A percentile compares a stretch with the other conserved stretches of the same genome.
Conservation (phyloP, 2,888 invertebrate species). For the Epinotia demarniana region DNA sequence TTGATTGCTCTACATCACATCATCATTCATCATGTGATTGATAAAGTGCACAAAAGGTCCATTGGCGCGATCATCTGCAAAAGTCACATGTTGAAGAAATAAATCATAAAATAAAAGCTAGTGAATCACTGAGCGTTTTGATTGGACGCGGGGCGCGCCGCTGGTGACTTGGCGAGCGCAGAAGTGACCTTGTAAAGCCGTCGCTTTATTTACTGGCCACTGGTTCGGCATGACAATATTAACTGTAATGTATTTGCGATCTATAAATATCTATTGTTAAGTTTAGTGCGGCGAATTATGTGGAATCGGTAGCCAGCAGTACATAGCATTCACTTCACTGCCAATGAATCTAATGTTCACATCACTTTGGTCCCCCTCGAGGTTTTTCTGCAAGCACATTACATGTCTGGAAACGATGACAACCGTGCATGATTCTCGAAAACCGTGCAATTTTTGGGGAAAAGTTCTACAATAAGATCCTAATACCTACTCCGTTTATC, state of each 20-base stretch:
- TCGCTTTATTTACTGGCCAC: conserved; percentile 36
- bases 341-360: too few species aligned
- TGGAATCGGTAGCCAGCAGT: background rate
- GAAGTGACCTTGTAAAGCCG: conserved; percentile 38
- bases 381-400: too few species aligned
- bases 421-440: background rate
- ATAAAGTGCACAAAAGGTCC: conserved; percentile 20
- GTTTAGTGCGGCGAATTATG: background rate
- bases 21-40: conserved; percentile 2
- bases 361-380: too few species aligned
- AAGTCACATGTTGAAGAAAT: conserved; percentile 43
- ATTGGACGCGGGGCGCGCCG: conserved; percentile 32
- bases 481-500: background rate
- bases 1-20: conserved; percentile 27
- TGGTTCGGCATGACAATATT: conserved; percentile 36
- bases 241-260: conserved; percentile 13
- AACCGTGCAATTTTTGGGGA: background rate
- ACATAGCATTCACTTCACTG: background rate
- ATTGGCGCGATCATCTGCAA: conserved; percentile 35
- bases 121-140: conserved; percentile 26
- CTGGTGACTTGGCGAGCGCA: conserved; percentile 22
- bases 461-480: background rate
- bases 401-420: too few species aligned
- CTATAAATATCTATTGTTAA: conserved; percentile 23
- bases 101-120: conserved; percentile 37